These are phyloP conservation scores for Dicerorhinus sumatrensis DNA, from an alignment of 2,113 vertebrate genomes.

Conservation along the genomic window DNA sequence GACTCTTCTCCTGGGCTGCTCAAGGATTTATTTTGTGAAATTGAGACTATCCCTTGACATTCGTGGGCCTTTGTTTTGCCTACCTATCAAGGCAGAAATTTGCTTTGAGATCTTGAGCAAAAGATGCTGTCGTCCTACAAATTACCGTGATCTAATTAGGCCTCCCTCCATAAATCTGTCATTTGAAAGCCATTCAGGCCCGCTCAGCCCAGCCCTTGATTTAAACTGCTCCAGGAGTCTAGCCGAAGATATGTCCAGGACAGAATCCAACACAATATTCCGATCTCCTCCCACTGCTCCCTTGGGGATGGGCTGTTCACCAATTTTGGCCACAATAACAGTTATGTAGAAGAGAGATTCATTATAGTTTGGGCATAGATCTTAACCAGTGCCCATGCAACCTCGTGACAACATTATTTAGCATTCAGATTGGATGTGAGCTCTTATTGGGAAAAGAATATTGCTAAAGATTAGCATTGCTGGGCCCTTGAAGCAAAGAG, in stretches of 20 bases:
- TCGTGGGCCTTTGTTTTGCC: conserved; percentile 35
- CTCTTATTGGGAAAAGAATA: conserved; percentile 69
- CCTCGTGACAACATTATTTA: conserved; percentile 84
- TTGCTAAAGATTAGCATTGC: conserved; percentile 44
- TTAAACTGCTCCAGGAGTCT: conserved; percentile 81
- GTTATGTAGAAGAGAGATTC: conserved; percentile 82
- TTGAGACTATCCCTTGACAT: background rate
- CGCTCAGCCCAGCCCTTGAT: conserved; percentile 77
- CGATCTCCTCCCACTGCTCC: conserved; percentile 80
- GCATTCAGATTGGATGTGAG: conserved; percentile 80
- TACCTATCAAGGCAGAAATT: conserved; percentile 75
- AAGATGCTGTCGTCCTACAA: conserved; percentile 74
- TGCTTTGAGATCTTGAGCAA: conserved; percentile 80
- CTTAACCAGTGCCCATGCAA: conserved; percentile 79
- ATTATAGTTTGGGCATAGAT: conserved; percentile 84
- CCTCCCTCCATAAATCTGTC: conserved; percentile 83
- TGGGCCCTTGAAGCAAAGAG: conserved; percentile 11
- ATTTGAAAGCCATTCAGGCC: conserved; percentile 79
- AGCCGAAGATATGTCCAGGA: conserved; percentile 82
- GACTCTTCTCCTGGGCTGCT: background rate
- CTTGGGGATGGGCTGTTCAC: conserved; percentile 79
- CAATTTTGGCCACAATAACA: conserved; percentile 81
- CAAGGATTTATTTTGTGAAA: background rate
- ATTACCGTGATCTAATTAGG: conserved; percentile 84
- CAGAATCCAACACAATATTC: conserved; percentile 83